These are phyloP conservation scores for Lethocerus indicus DNA, from an alignment of 1,140 invertebrate species.

Conservation along the genomic window DNA sequence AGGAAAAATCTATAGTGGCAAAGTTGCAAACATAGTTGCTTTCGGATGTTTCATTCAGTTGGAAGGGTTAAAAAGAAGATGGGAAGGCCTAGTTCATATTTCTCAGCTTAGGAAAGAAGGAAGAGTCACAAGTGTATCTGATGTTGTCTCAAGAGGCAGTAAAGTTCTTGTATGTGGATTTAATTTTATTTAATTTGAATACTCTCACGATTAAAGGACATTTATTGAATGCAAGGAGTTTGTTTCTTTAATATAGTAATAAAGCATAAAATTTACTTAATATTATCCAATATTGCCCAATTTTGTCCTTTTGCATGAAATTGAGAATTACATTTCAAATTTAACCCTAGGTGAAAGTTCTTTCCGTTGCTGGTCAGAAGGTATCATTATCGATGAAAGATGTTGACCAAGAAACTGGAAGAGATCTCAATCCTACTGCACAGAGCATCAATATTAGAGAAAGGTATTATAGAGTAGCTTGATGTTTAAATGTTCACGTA, in stretches of 20 bases:
- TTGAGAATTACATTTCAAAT: conserved; percentile 3
- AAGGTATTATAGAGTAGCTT: conserved; percentile 11
- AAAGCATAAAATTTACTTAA: neutral
- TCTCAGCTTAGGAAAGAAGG: conserved; percentile 88
- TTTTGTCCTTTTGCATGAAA: conserved; percentile 13
- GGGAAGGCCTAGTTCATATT: conserved; percentile 95
- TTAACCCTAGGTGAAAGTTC: conserved; percentile 58
- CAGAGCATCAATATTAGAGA: conserved; percentile 17
- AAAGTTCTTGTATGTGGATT: conserved; percentile 59
- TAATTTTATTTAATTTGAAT: too few relatives aligned
- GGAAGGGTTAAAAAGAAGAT: conserved; percentile 70
- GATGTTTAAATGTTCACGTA: too few relatives aligned
- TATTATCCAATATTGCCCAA: neutral
- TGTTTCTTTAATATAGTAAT: neutral
- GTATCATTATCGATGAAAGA: conserved; percentile 97
- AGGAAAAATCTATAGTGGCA: conserved; percentile 75
- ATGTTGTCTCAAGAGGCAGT: conserved; percentile 81
- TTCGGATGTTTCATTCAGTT: conserved; percentile 98
- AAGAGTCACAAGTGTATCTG: conserved; percentile 82
- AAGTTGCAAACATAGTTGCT: conserved; percentile 87
- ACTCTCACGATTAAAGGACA: neutral
- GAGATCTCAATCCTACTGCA: conserved; percentile 80
- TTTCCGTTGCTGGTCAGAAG: conserved; percentile 82
- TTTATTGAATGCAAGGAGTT: neutral
- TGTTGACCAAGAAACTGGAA: conserved; percentile 87